phyloP scores from a whole-genome alignment of 2,888 invertebrate species.

The Tyria jacobaeae region DNA sequence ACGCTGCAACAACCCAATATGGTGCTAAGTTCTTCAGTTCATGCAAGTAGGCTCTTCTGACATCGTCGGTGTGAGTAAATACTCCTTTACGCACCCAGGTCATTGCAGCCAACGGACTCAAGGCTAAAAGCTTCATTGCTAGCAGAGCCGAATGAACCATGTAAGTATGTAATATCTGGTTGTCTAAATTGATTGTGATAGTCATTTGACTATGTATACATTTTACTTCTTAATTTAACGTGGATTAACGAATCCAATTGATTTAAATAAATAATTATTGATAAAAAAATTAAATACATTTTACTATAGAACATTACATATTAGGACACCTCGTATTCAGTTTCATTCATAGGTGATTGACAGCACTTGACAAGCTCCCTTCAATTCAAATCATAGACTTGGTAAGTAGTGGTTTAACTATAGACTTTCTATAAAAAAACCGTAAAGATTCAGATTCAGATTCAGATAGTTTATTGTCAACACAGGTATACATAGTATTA shows the following conservation, averaged over 20 bases:
- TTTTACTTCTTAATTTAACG: background rate
- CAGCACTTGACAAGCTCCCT: background rate
- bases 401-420: too few species aligned
- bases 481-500: too few species aligned
- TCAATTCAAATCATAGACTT: too few species aligned
- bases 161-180: slow-evolving; percentile 60
- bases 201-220: slow-evolving; percentile 36
- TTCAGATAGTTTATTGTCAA: too few species aligned
- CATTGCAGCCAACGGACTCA: slow-evolving; percentile 64
- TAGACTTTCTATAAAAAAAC: too few species aligned
- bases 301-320: background rate
- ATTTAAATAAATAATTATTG: background rate
- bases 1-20: slow-evolving; percentile 66
- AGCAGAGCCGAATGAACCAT: slow-evolving; percentile 67
- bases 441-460: too few species aligned
- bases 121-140: slow-evolving; percentile 59
- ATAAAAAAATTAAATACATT: background rate
- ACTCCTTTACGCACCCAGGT: slow-evolving; percentile 65
- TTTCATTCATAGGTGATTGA: background rate
- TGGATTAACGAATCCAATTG: background rate
- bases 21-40: slow-evolving; percentile 69
- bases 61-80: slow-evolving; percentile 55
- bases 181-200: slow-evolving; percentile 56
- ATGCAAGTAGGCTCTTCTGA: slow-evolving; percentile 64
- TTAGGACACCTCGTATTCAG: too few species aligned